Base-by-base conservation (phyloP, 2,797 vertebrate genomes). In the Crocodylus rhombifer region DNA sequence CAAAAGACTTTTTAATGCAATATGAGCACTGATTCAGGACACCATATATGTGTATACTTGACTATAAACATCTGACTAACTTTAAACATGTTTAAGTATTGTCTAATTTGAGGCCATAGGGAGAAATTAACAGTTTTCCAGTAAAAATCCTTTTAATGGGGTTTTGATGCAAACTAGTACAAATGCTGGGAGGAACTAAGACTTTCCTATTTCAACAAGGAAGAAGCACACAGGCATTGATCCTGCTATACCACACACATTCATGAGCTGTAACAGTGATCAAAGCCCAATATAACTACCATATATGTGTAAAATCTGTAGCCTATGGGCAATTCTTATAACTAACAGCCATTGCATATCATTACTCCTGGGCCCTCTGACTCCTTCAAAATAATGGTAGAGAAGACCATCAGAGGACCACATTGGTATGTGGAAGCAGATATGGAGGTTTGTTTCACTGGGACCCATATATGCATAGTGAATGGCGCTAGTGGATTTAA, bases 271-370 rank as follows among this genome's bases (percentile, higher is more conserved):
- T 20, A 67, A 20, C 0, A 77, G 14, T 57, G 30, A 7, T 51
- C 4, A 21, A 33, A 30, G 28, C 74, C 23, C 77, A 18, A 23
- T 12, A 16, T 18, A 9, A 11, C 14, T 14, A 33, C 30, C 51
- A 0, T 3, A 62, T 25, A 26, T 62, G 79, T 58, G 78, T 56
- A 3, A 51, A 60, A 16, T 1, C 23, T 63, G 63, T 71, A 84
- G 25, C 10, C 33, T 36, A 25, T 28, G 76, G 30, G 30, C 30
- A 64, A 18, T 0, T 0, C 42, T n/a, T 20, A 42, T 56, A 4
- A 0, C 2, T 60, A 61, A 58, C 13, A 74, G 17, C 13, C 0
- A 26, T 9, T 17, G 71, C 28, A 14, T 1, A 1, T 58, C 0
- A 0, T 3, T 51, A 15, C 30, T 88, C 33, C 21, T 30, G 15